Base-by-base conservation (phyloP, 2,797 vertebrate species). In the Diceros bicornis region DNA sequence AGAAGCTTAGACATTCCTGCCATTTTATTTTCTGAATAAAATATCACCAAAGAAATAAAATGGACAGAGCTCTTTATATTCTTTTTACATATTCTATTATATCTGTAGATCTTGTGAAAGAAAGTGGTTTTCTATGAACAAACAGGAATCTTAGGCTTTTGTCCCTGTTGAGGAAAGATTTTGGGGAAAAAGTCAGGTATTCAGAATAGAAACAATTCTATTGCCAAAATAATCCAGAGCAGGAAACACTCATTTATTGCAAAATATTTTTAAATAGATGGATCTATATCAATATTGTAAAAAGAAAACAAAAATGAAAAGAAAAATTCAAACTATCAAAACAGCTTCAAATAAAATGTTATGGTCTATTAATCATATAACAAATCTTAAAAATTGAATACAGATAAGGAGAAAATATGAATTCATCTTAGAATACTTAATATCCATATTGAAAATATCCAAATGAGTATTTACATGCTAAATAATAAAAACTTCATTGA, bases 401-500 rank as follows among this genome's bases (percentile, higher is more conserved):
- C 37, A 50, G 93, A 50, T 57, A 93, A 66, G 32, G 91, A 75
- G 3, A 68, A 18, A 34, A 94, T 83, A 85, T 18, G 69, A 21
- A 13, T 29, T 84, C 29, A 71, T 52, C 61, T 62, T 62, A n/a
- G 32, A 81, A 82, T 61, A 57, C 0, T 5, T 29, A 94, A 8
- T 3, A 97, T 12, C 10, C 18, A 83, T 74, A 89, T 86, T n/a
- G 88, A 96, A 94, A 91, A 27, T 55, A 94, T 52, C 4, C 23
- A 71, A 94, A 66, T 75, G 25, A 7, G 2, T 57, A 94, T 4
- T 95, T 7, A 9, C 44, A 69, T 34, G 5, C 2, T 77, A 68
- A 90, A 34, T 34, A 92, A 62, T 94, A 98, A 98, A 98, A 97
- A 85, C 81, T 88, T 59, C 89, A 97, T 72, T 97, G 94, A 98